Base-by-base conservation (phyloP, 1,140 invertebrate genomes). In the Drosophila oshimai region DNA sequence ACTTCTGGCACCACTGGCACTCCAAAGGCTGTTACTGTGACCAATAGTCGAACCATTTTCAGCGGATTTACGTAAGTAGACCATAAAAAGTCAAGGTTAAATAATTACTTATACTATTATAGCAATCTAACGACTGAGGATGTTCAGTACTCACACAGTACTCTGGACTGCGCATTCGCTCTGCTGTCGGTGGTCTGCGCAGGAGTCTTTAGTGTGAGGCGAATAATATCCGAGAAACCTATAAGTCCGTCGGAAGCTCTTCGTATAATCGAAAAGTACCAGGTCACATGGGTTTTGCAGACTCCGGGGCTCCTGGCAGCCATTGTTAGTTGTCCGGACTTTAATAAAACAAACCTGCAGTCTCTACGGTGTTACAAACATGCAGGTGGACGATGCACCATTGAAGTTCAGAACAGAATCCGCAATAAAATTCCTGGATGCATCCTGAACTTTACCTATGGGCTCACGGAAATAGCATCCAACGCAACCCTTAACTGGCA, bases 1-100 rank as follows among this genome's bases (percentile, higher is more conserved):
- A 92, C 95, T 1, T 95, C 94, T 33, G 95, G 95, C 6, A 95
- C 95, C 3, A 96, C 95, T 18, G 95, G 95, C 49, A 88, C 92
- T n/a, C 95, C 95, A 1, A 96, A 96, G 91, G 95, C 95, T 13
- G 95, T 95, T 0, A 94, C 95, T 91, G 91, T 95, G 10, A 94
- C 94, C 1, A 95, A 96, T 72, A 72, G 73, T 26, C 64, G 53
- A 0, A 58, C 45, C 2, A 68, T 87, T n/a, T 17, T 1, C 7
- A 4, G 7, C 2, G 29, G 4, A 36, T 17, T n/a, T n/a, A n/a
- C n/a, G n/a, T n/a, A n/a, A n/a, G n/a, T n/a, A n/a, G n/a, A n/a
- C n/a, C n/a, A n/a, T n/a, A n/a, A n/a, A n/a, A n/a, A n/a, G n/a
- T n/a, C n/a, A n/a, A n/a, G n/a, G n/a, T n/a, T n/a, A n/a, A n/a